A percentile compares a stretch with the other conserved stretches of the same genome.
Conservation (phyloP, 2,888 invertebrate genomes). For the Periphyllus acericola region DNA sequence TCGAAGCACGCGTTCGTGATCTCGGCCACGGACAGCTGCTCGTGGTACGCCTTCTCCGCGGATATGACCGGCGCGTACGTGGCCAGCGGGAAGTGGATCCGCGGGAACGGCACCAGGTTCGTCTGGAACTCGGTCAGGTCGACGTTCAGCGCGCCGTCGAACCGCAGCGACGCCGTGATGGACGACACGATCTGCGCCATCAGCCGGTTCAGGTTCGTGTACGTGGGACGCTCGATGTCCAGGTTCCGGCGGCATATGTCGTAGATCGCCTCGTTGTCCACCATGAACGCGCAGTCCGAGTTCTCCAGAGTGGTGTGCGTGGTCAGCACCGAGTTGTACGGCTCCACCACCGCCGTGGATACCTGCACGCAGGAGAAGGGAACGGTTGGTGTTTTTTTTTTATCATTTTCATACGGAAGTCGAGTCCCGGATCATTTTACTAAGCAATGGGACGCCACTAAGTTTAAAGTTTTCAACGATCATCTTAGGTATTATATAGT, state of each 20-base stretch:
- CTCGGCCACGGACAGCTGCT: slow-evolving; percentile 71
- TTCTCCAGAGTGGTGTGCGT: slow-evolving; percentile 74
- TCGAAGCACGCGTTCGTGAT: slow-evolving; percentile 74
- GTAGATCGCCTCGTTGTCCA: slow-evolving; percentile 71
- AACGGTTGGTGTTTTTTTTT: no score
- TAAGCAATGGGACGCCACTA: no score
- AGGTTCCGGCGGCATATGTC: slow-evolving; percentile 73
- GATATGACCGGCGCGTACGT: slow-evolving; percentile 72
- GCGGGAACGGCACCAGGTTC: slow-evolving; percentile 73
- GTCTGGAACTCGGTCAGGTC: slow-evolving; percentile 74
- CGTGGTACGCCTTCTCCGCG: slow-evolving; percentile 71
- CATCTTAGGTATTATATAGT: no score
- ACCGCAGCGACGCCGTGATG: slow-evolving; percentile 73
- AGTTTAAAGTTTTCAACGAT: no score
- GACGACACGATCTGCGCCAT: slow-evolving; percentile 90
- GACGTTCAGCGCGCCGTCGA: slow-evolving; percentile 74
- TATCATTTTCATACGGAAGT: no score
- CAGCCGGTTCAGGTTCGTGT: slow-evolving; percentile 73
- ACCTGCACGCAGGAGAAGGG: slow-evolving; percentile 66
- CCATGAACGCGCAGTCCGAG: slow-evolving; percentile 75
- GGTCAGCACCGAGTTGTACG: slow-evolving; percentile 72
- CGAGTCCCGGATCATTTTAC: no score
- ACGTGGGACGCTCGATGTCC: slow-evolving; percentile 73
- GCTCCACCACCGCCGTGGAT: slow-evolving; percentile 67
- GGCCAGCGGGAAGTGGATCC: slow-evolving; percentile 74